Percentiles rank a stretch among this genome's conserved stretches.
phyloP scores from a whole-genome alignment of 2,888 invertebrate genomes.

The Melieria picta region DNA sequence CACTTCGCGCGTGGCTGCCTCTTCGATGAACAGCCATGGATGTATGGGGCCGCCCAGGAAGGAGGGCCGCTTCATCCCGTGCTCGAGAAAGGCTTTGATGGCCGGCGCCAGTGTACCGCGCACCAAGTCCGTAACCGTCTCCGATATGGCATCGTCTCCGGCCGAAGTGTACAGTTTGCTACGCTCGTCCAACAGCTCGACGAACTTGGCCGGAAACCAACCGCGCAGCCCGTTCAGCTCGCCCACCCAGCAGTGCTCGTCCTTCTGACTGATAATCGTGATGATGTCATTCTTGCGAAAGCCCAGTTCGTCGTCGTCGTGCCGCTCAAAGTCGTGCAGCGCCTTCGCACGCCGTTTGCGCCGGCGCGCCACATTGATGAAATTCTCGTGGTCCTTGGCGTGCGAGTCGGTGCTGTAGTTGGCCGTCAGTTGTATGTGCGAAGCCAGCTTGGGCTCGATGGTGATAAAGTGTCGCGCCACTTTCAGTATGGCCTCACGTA shows the following conservation, averaged over 20 bases:
- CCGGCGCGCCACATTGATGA: constrained; percentile 90
- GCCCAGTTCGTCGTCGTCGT: constrained; percentile 98
- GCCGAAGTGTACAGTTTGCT: constrained; percentile 91
- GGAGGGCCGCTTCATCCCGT: constrained; percentile 92
- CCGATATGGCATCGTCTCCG: constrained; percentile 97
- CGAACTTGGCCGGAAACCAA: constrained; percentile 98
- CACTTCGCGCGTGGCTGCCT: constrained; percentile 95
- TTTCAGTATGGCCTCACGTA: constrained; percentile 94
- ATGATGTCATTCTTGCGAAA: constrained; percentile 99
- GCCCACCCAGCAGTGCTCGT: constrained; percentile 99
- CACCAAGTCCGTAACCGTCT: constrained; percentile 95
- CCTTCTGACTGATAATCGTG: constrained; percentile 95
- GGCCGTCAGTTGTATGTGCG: constrained; percentile 83
- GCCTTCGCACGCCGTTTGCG: constrained; percentile 94
- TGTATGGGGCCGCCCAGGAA: constrained; percentile 94
- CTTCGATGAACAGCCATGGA: constrained; percentile 99
- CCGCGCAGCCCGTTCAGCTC: constrained; percentile 94
- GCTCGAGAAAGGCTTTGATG: constrained; percentile 91
- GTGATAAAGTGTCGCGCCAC: constrained; percentile 94
- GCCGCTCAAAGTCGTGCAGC: constrained; percentile 94
- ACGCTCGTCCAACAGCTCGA: constrained; percentile 93
- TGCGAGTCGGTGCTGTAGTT: constrained; percentile 97
- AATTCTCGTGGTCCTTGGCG: constrained; percentile 91
- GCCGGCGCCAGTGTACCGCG: constrained; percentile 93
- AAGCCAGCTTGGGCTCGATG: constrained; percentile 85